These are phyloP conservation scores for Drosophila teissieri DNA, from an alignment of 1,140 invertebrate species.

Conservation along the genomic window DNA sequence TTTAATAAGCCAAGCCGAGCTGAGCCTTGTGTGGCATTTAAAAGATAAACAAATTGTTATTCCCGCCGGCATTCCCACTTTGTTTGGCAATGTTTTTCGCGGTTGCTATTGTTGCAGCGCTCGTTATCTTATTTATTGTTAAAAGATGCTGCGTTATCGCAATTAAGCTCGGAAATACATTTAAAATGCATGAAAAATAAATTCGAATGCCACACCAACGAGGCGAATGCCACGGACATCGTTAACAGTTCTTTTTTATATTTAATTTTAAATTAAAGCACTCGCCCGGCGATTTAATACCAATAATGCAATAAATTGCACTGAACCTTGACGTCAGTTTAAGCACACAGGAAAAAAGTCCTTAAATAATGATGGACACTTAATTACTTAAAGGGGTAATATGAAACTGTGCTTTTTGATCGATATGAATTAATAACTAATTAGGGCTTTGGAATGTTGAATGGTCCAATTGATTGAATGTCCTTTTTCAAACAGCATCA, in stretches of 20 bases:
- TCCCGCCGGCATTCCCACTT: conserved; percentile 10
- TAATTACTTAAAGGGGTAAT: not conserved
- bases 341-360: conserved; percentile 8
- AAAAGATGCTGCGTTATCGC: conserved; percentile 61
- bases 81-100: conserved; percentile 28
- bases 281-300: conserved; percentile 61
- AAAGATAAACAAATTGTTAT: conserved; percentile 50
- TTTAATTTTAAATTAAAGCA: conserved; percentile 61
- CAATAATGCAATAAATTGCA: conserved; percentile 73
- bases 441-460: not conserved
- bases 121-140: conserved; percentile 62
- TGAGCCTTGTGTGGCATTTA: conserved; percentile 34
- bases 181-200: conserved; percentile 65
- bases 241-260: not conserved
- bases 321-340: conserved; percentile 9
- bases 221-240: too few relatives aligned
- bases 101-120: conserved; percentile 20
- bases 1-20: conserved; percentile 53
- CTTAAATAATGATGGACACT: not conserved
- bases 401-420: not conserved
- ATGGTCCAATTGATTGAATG: not conserved
- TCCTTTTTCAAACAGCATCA: not conserved
- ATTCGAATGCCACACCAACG: conserved; percentile 23
- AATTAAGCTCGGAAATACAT: conserved; percentile 66
- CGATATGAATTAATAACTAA: not conserved